Base-by-base conservation (phyloP, 2,113 vertebrate genomes). In the Chascanopsetta lugubris region DNA sequence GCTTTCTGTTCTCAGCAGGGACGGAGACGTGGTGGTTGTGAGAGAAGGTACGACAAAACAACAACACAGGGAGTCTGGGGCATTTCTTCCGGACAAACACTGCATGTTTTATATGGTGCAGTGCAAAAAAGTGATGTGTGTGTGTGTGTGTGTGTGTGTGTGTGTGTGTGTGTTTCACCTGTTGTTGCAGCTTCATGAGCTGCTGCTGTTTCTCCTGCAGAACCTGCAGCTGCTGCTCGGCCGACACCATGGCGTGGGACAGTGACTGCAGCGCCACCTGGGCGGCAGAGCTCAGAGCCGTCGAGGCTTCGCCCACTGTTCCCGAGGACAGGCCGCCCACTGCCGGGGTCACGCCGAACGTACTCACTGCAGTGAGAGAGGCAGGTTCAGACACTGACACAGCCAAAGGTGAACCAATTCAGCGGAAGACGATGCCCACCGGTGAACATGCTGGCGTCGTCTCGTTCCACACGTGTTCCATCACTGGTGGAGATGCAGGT, bases 141-240 rank as follows among this genome's bases (percentile, higher is more conserved):
- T n/a, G n/a, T n/a, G n/a, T n/a, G n/a, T n/a, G n/a, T n/a, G n/a
- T n/a, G n/a, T n/a, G n/a, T n/a, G n/a, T n/a, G n/a, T n/a, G n/a
- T n/a, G n/a, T n/a, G n/a, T n/a, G n/a, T n/a, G n/a, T n/a, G n/a
- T n/a, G n/a, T 49, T 56, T 93, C 90, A 98, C 97, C 97, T 99
- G 97, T 91, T 99, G 97, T 92, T 99, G 97, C 90, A 99, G 95
- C 91, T 99, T 99, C 83, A 99, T 93, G 89, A 99, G 94, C 90
- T 99, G 97, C 93, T 98, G 97, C 85, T 99, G 97, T 91, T 99
- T 99, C 93, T 99, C 97, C 94, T 99, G 97, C 87, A 99, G 93
- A 83, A 99, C 97, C 92, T 99, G 97, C 53, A 99, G 94, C 94
- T 99, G 97, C 92, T 99, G 97, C 91, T 99, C 97, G 6, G 97